Conservation (phyloP, 2,797 vertebrate species). For the Mus minutoides region DNA sequence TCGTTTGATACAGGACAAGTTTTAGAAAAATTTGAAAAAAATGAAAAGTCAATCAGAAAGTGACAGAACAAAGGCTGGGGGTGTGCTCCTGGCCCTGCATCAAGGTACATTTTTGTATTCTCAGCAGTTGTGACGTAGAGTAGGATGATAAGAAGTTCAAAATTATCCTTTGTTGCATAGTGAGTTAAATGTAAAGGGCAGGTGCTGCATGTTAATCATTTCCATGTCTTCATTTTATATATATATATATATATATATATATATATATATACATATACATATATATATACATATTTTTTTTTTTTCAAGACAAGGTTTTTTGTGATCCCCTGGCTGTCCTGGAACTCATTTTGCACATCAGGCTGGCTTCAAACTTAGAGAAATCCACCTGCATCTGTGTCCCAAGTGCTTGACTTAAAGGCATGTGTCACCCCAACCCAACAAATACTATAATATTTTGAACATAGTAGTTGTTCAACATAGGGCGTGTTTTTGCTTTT, state of each 20-base stretch:
- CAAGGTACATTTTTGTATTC: not conserved
- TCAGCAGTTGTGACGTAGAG: not conserved
- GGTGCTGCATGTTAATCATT: not conserved
- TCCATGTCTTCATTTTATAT: not conserved
- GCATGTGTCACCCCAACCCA: not conserved
- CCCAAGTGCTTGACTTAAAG: not conserved
- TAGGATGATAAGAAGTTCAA: not conserved
- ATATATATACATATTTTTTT: not conserved
- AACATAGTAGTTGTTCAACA: constrained; percentile 9
- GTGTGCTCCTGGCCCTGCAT: not conserved
- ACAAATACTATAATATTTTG: not conserved
- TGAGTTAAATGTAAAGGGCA: constrained; percentile 18
- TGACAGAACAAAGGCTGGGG: not conserved
- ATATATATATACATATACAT: no score
- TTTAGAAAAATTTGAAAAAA: constrained; percentile 21
- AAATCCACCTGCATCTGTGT: not conserved
- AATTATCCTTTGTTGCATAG: not conserved
- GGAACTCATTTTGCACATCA: not conserved
- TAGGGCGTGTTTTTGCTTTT: not conserved
- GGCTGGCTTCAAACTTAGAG: not conserved
- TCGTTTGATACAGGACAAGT: constrained; percentile 5
- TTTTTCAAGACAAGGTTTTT: not conserved
- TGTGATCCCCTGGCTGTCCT: not conserved
- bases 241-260: no score
- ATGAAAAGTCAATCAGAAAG: not conserved